These are phyloP conservation scores for Anthopleura sola DNA, from an alignment of 64 coral and sea anemone genomes.

Conservation along the genomic window DNA sequence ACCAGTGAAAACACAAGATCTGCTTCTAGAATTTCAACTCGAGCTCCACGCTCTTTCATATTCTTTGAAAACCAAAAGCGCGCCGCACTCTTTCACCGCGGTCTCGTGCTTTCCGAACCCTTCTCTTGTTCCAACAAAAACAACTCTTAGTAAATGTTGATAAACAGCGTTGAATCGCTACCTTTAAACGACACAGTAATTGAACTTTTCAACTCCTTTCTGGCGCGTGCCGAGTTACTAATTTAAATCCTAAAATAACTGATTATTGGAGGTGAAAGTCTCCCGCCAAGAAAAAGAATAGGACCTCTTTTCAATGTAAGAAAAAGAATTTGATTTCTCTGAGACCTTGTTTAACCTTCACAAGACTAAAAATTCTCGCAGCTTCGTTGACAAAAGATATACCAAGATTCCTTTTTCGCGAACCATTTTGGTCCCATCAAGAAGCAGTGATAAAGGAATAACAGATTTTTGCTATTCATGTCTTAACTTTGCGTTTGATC, in stretches of 20 bases:
- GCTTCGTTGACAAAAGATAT: neutral
- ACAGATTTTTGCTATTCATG: neutral
- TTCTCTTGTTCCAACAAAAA: conserved; percentile 20
- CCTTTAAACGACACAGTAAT: conserved; percentile 1
- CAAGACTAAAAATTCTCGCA: neutral
- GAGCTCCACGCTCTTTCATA: neutral
- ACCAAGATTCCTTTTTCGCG: neutral
- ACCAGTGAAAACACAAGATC: conserved; percentile 22
- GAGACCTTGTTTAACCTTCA: neutral
- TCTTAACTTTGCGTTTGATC: conserved; percentile 18
- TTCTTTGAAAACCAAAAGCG: conserved; percentile 34
- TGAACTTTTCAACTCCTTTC: conserved; percentile 21
- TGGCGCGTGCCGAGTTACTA: conserved; percentile 23
- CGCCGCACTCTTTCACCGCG: neutral
- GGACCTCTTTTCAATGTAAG: neutral
- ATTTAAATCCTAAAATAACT: conserved; percentile 21
- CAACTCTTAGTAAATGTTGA: conserved; percentile 7
- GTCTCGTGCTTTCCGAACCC: neutral
- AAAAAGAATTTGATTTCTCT: neutral
- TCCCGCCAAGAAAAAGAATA: conserved; percentile 21
- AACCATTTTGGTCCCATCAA: neutral
- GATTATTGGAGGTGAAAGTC: conserved; percentile 13
- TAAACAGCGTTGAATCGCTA: conserved; percentile 3
- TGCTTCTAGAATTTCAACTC: conserved; percentile 28
- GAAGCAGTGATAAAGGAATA: conserved; percentile 2